Conservation (phyloP, 2,797 vertebrate species). For the Astyanax mexicanus region DNA sequence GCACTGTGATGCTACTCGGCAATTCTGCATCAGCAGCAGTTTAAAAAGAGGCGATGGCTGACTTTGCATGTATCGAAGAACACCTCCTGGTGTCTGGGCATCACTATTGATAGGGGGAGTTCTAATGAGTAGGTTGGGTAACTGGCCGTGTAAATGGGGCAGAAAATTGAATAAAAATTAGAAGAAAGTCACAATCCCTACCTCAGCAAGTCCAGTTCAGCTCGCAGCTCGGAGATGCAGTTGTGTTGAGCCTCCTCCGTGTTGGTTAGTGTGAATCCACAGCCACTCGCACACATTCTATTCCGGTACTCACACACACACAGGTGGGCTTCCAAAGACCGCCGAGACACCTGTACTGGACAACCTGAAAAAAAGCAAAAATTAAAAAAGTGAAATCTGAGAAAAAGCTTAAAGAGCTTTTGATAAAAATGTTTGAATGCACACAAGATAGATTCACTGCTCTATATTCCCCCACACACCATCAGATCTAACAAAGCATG, state of each 20-base stretch:
- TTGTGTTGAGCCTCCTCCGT: slow-evolving; percentile 83
- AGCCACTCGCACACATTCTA: slow-evolving; percentile 85
- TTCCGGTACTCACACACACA: slow-evolving; percentile 85
- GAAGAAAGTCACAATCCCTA: too few relatives aligned
- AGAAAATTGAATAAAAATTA: too few relatives aligned
- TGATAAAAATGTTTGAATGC: not conserved
- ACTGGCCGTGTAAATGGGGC: too few relatives aligned
- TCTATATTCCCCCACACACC: not conserved
- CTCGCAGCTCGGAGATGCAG: slow-evolving; percentile 87
- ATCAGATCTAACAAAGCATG: slow-evolving; percentile 11
- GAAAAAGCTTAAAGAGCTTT: not conserved
- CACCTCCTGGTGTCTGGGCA: too few relatives aligned
- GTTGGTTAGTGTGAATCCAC: slow-evolving; percentile 82
- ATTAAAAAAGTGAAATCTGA: not conserved
- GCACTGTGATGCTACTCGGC: too few relatives aligned
- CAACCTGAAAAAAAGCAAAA: slow-evolving; percentile 76
- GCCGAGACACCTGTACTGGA: slow-evolving; percentile 81
- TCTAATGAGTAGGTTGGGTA: too few relatives aligned
- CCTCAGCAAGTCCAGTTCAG: slow-evolving; percentile 87
- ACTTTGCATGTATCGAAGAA: too few relatives aligned
- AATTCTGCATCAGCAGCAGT: too few relatives aligned
- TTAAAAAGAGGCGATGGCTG: too few relatives aligned
- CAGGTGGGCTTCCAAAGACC: slow-evolving; percentile 83
- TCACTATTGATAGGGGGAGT: too few relatives aligned
- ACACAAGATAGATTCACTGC: not conserved